Evolutionary conservation across 2,888 invertebrate species (phyloP).

Genomic region (Caenorhabditis virilis): DNA sequence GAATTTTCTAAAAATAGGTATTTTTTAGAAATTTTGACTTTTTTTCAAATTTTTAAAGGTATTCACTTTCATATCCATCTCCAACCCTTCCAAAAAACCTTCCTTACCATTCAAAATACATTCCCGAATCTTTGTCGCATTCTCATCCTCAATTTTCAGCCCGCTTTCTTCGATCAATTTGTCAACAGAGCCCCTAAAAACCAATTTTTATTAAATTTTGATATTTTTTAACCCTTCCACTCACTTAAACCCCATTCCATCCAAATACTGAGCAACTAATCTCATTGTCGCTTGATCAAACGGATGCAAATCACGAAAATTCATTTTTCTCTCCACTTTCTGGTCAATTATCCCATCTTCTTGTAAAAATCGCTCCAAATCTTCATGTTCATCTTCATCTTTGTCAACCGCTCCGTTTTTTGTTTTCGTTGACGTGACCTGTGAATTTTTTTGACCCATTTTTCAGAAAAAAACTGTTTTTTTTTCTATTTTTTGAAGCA

Average conservation of each 20-base stretch:
- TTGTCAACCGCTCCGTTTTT: too few species aligned
- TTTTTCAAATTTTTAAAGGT: too few species aligned
- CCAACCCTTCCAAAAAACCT: too few species aligned
- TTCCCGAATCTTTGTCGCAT: constrained; percentile 46
- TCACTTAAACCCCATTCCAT: constrained; percentile 57
- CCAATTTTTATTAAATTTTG: constrained; percentile 1
- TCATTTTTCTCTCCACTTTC: not conserved
- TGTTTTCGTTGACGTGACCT: too few species aligned
- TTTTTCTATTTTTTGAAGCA: not conserved
- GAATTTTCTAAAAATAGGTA: too few species aligned
- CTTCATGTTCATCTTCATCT: constrained; percentile 2
- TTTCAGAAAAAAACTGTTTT: not conserved
- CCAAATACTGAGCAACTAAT: constrained; percentile 61
- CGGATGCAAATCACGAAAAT: not conserved
- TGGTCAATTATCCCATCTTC: constrained; percentile 9
- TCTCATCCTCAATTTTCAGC: constrained; percentile 55
- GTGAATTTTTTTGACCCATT: too few species aligned
- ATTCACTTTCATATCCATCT: too few species aligned
- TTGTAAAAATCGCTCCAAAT: not conserved
- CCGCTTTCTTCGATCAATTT: constrained; percentile 62
- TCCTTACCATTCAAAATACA: constrained; percentile 38
- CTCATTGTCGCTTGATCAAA: constrained; percentile 45
- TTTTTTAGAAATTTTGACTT: too few species aligned
- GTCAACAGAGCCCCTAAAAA: constrained; percentile 57
- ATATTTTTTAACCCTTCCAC: constrained; percentile 4